Conservation (phyloP, 2,888 invertebrate species). For the Fissipunctia ypsillon region DNA sequence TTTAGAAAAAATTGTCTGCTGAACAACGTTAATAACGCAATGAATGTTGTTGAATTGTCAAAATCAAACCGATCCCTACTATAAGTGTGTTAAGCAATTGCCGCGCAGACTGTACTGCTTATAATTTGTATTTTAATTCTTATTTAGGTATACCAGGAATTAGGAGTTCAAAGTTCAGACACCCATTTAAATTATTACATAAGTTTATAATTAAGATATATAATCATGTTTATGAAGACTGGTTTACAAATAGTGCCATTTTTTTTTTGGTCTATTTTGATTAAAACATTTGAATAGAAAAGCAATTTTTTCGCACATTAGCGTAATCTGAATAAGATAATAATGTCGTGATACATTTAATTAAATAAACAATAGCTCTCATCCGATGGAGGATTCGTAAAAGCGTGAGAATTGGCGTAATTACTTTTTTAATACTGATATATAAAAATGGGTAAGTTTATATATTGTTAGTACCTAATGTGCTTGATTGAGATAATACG, state of each 20-base stretch:
- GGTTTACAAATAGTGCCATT: conserved; percentile 12
- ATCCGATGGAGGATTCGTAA: background rate
- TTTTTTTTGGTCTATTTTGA: conserved; percentile 3
- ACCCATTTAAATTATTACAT: conserved; percentile 44
- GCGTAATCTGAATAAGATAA: background rate
- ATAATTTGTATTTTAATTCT: conserved; percentile 11
- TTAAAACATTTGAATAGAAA: background rate
- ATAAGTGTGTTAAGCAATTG: too few species aligned
- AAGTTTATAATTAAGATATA: conserved; percentile 20
- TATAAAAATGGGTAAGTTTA: background rate
- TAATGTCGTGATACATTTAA: background rate
- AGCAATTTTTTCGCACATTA: conserved; percentile 7
- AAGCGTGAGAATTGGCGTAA: conserved; percentile 4
- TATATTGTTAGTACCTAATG: background rate
- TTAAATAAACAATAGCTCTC: background rate
- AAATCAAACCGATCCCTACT: too few species aligned
- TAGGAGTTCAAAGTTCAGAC: conserved; percentile 35
- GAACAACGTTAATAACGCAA: too few species aligned
- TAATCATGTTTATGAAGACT: conserved; percentile 8
- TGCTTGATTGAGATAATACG: background rate
- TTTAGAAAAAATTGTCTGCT: too few species aligned
- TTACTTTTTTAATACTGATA: background rate
- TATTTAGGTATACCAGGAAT: background rate
- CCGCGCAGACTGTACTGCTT: too few species aligned
- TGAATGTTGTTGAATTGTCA: too few species aligned